Evolutionary conservation across 37 sponge, comb jelly and placozoan genomes (phyloP), one percentile per base, ranked within the genome.

Genomic region (Aplysina aerophoba): DNA sequence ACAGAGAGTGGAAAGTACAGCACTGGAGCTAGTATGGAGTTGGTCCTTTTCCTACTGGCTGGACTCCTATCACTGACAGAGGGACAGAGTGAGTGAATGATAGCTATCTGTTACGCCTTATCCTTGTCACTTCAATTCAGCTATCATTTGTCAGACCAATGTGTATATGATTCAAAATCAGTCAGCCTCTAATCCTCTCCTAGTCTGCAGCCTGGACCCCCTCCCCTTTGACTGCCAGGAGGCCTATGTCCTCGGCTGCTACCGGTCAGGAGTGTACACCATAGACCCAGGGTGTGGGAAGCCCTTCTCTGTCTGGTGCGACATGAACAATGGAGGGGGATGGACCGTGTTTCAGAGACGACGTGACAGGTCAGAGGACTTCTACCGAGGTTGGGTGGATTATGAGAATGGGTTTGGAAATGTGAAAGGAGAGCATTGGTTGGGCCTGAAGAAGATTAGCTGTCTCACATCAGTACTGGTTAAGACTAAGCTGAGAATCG

Each of bases 381-480:
- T 84, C 37, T 40, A 41, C 36, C 69, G 74, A 31, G 36, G 36
- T 21, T 84, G 85, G 85, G 15, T 2, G 15, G 85, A 84, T 59
- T 84, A 84, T 73, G 85, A 53, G 34, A 19, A 72, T 22, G 85
- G 85, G 3, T 84, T 84, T 73, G 85, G 85, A 44, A 15, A 84
- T 13, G 50, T 53, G 21, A 31, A 72, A 15, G 74, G 85, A 25
- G 85, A 84, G 39, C 41, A 59, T 27, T 84, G 85, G 85, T 55
- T 71, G 0, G 85, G 85, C 0, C 61, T 84, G 59, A 55, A 84
- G 35, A 69, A 55, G 14, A 84, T 84, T 28, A 41, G 73, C 74
- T 73, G 85, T 72, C 85, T 84, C 15, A 73, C 85, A 24, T 22
- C 53, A 59, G 38, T 34, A 6, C 17, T 13, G 30, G 39, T 21